Evolutionary conservation across 2,113 vertebrate genomes (phyloP).

Genomic region (Hypanus sabinus): DNA sequence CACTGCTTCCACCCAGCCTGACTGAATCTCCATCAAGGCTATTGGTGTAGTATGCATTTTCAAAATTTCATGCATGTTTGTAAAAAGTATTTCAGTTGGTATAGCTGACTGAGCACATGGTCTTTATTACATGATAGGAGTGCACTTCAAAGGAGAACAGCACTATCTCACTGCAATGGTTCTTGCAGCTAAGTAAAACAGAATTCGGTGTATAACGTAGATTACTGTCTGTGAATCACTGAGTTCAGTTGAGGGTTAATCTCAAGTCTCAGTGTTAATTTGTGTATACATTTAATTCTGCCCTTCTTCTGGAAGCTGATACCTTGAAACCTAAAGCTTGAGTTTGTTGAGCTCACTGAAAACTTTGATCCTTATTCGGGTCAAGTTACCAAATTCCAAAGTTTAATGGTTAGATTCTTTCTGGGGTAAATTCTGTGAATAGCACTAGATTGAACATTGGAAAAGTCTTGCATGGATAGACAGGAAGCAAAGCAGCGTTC

Average conservation of each 20-base stretch:
- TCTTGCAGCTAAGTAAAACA: background rate
- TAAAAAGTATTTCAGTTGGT: no score
- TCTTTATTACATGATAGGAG: background rate
- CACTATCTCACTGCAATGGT: background rate
- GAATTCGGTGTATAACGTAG: background rate
- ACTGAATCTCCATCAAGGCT: background rate
- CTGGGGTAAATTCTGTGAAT: background rate
- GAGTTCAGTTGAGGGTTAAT: no score
- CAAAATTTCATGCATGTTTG: background rate
- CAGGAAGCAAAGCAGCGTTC: background rate
- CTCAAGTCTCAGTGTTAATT: background rate
- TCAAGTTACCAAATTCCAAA: background rate
- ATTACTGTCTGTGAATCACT: background rate
- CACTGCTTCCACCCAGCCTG: background rate
- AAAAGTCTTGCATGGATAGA: background rate
- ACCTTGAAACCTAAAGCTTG: background rate
- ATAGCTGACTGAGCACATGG: no score
- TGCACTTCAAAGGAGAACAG: background rate
- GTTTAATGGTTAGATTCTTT: background rate
- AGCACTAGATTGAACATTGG: background rate
- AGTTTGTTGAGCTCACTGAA: background rate
- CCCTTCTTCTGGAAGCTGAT: background rate
- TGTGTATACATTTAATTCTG: background rate
- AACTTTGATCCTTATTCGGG: background rate
- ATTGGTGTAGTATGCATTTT: background rate